These are phyloP conservation scores for Trematomus bernacchii DNA, from an alignment of 2,797 vertebrate species.

Conservation along the genomic window DNA sequence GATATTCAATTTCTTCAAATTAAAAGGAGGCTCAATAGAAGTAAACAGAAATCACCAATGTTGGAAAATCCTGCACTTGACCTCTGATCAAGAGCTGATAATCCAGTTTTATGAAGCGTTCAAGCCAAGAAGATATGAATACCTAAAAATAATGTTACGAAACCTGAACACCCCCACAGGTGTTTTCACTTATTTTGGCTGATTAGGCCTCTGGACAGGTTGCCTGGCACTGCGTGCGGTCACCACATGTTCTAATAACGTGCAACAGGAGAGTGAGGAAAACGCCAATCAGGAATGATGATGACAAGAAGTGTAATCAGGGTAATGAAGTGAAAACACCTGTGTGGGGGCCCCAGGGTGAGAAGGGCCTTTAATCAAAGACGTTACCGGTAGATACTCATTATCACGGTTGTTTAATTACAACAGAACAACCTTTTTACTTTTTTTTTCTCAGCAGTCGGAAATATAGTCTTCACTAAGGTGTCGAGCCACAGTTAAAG, in stretches of 20 bases:
- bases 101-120: slow-evolving; percentile 9
- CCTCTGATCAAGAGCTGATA: slow-evolving; percentile 13
- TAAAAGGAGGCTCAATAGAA: neutral
- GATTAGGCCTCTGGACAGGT: slow-evolving; percentile 23
- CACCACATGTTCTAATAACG: slow-evolving; percentile 5
- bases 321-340: slow-evolving; percentile 28
- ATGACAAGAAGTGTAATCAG: slow-evolving; percentile 13
- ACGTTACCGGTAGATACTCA: neutral
- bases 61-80: neutral
- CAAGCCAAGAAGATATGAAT: neutral
- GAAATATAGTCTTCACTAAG: neutral
- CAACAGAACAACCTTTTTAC: neutral
- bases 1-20: neutral
- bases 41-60: neutral
- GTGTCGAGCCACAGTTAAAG: neutral
- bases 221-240: slow-evolving; percentile 10
- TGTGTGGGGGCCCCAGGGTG: neutral
- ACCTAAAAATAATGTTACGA: neutral
- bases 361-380: neutral
- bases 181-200: slow-evolving; percentile 32
- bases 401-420: neutral
- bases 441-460: neutral
- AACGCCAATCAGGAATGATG: neutral
- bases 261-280: neutral
- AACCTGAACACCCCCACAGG: slow-evolving; percentile 1